These are phyloP conservation scores for Tachina fera DNA, from an alignment of 2,888 invertebrate species.

Conservation along the genomic window DNA sequence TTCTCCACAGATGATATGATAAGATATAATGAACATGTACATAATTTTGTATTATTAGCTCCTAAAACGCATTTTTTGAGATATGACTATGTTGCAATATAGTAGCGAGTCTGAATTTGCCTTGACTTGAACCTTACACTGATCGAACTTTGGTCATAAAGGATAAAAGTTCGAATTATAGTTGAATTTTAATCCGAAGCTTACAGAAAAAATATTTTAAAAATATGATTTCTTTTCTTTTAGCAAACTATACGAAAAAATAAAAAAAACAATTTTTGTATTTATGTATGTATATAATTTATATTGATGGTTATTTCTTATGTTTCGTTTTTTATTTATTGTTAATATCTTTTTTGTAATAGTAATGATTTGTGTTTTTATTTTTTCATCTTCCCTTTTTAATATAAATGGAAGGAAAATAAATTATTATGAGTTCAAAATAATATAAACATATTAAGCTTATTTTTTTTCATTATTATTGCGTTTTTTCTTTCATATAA, in stretches of 20 bases:
- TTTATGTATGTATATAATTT: conserved; percentile 34
- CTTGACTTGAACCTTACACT: too few species aligned
- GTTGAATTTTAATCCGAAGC: too few species aligned
- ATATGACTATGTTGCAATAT: too few species aligned
- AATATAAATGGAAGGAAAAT: conserved; percentile 44
- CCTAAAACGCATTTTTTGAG: too few species aligned
- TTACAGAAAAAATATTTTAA: not conserved
- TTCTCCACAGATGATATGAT: too few species aligned
- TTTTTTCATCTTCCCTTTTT: not conserved
- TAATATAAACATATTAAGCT: conserved; percentile 16
- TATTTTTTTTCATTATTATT: not conserved
- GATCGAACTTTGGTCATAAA: too few species aligned
- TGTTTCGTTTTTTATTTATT: conserved; percentile 12
- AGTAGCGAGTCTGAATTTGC: too few species aligned
- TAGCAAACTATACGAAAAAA: not conserved
- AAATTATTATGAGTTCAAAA: not conserved
- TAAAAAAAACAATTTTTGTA: conserved; percentile 34
- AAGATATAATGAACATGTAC: too few species aligned
- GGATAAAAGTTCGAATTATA: too few species aligned
- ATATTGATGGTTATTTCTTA: conserved; percentile 56
- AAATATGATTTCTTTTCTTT: not conserved
- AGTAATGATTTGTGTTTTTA: conserved; percentile 33
- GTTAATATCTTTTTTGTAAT: conserved; percentile 29
- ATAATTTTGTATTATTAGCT: too few species aligned
- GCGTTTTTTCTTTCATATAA: not conserved